A percentile compares a stretch with the other conserved stretches of the same genome.
phyloP scores from a whole-genome alignment of 37 sponge, comb jelly and placozoan species.

The Petrosia ficiformis region DNA sequence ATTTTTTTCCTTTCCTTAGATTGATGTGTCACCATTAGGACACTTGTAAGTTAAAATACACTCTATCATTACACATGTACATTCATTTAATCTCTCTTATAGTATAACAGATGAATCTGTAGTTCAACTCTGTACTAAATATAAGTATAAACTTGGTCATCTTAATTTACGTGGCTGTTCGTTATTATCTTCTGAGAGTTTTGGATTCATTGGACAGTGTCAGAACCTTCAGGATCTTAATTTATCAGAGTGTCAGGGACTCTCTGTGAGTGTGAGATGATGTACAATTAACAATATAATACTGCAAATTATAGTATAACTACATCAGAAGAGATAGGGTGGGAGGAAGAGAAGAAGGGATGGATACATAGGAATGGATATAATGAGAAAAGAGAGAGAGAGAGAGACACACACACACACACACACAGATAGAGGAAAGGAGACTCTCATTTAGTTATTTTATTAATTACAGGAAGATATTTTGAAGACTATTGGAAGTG shows the following conservation, averaged over 20 bases:
- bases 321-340: too few species aligned
- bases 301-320: background rate
- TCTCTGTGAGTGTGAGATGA: slow-evolving; percentile 23
- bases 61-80: background rate
- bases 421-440: background rate
- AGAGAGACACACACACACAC: too few species aligned
- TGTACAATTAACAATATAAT: background rate
- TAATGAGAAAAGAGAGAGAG: too few species aligned
- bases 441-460: background rate
- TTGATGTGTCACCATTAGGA: slow-evolving; percentile 37
- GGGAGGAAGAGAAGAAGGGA: too few species aligned
- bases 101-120: slow-evolving; percentile 65
- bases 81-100: background rate
- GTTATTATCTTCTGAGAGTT: slow-evolving; percentile 51
- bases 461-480: slow-evolving; percentile 64
- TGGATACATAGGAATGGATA: too few species aligned
- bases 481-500: slow-evolving; percentile 67
- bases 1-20: slow-evolving; percentile 16
- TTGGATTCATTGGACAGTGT: slow-evolving; percentile 81
- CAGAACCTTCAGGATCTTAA: slow-evolving; percentile 96
- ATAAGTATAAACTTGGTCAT: slow-evolving; percentile 82
- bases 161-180: slow-evolving; percentile 79
- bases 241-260: slow-evolving; percentile 68
- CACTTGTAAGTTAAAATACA: slow-evolving; percentile 17
- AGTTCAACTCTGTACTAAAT: slow-evolving; percentile 57